phyloP scores from a whole-genome alignment of 2,797 vertebrate species.

The Knipowitschia caucasica region DNA sequence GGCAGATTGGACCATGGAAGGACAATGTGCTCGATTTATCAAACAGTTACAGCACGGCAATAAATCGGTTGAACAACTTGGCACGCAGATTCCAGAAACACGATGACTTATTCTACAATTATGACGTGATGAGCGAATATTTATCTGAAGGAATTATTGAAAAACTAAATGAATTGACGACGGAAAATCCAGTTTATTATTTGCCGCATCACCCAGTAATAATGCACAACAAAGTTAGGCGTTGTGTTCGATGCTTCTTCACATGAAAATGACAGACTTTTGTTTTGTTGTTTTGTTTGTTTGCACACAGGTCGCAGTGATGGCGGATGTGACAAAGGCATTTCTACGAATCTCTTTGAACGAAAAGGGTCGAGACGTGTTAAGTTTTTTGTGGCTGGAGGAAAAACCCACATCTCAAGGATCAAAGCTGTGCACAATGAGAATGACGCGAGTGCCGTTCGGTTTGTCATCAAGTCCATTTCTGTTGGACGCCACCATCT shows the following conservation, averaged over 20 bases:
- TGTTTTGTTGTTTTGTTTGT: not conserved
- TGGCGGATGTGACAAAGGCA: not conserved
- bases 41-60: not conserved
- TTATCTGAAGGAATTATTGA: not conserved
- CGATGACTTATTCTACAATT: too few relatives aligned
- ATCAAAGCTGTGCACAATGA: not conserved
- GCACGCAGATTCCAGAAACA: too few relatives aligned
- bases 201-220: constrained; percentile 2
- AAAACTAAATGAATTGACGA: not conserved
- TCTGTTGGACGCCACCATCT: constrained; percentile 22
- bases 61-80: not conserved
- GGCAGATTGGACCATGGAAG: constrained; percentile 1
- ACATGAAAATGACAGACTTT: not conserved
- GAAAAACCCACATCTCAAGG: not conserved
- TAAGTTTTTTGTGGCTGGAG: not conserved
- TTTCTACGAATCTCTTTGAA: not conserved
- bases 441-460: not conserved
- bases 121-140: too few relatives aligned
- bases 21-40: not conserved
- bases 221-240: not conserved
- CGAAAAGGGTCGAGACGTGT: not conserved
- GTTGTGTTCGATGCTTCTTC: not conserved
- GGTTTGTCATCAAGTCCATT: not conserved
- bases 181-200: not conserved
- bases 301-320: not conserved